A percentile compares a stretch with the other conserved stretches of the same genome.
Conservation (phyloP, 2,888 invertebrate species). For the Petrophora chlorosata region DNA sequence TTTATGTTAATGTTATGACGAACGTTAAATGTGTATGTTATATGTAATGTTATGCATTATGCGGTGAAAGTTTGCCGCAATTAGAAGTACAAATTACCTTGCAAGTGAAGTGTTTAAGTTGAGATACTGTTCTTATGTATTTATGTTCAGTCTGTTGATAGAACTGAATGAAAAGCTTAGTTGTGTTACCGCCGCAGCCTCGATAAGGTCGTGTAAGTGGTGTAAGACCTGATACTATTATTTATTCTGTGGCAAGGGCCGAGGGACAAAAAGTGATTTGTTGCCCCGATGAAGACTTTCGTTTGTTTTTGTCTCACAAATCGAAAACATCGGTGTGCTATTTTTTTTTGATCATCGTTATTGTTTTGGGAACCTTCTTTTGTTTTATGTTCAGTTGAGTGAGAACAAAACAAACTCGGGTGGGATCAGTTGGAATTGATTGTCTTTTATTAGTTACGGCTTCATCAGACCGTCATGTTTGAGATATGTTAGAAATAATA, state of each 20-base stretch:
- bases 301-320: constrained; percentile 57
- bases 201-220: constrained; percentile 20
- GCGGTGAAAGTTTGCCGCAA: too few relatives aligned
- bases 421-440: constrained; percentile 14
- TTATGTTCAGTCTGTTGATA: constrained; percentile 6
- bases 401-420: constrained; percentile 25
- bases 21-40: too few relatives aligned
- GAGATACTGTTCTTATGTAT: constrained; percentile 5
- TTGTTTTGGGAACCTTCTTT: constrained; percentile 42
- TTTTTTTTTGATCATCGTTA: constrained; percentile 28
- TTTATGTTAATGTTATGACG: too few relatives aligned
- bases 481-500: too few relatives aligned
- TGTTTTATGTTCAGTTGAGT: constrained; percentile 27
- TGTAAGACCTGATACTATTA: too few relatives aligned
- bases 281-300: constrained; percentile 64
- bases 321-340: constrained; percentile 35
- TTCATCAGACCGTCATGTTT: background rate
- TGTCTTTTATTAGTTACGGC: background rate
- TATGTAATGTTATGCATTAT: too few relatives aligned
- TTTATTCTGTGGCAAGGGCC: too few relatives aligned
- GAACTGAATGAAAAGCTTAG: constrained; percentile 23
- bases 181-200: constrained; percentile 11
- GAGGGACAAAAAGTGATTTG: constrained; percentile 64
- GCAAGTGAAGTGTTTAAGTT: background rate
- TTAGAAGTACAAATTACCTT: too few relatives aligned